A percentile compares a stretch with the other conserved stretches of the same genome.
Conservation (phyloP, 2,797 vertebrate genomes). For the Pseudopleuronectes americanus region DNA sequence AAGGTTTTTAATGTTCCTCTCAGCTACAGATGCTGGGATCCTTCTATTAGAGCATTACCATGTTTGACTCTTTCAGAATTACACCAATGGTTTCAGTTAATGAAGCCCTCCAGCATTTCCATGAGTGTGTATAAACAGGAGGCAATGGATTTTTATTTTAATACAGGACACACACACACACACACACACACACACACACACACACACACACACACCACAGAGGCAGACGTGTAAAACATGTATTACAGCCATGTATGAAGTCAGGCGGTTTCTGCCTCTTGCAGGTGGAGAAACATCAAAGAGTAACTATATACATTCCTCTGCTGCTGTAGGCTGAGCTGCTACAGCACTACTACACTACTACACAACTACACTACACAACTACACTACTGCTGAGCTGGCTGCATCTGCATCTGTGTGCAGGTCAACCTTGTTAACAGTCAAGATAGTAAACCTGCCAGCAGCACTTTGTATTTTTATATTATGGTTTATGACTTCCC, state of each 20-base stretch:
- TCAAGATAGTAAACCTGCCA: background rate
- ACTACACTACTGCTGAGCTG: conserved; percentile 4
- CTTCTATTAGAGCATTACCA: conserved; percentile 13
- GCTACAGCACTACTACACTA: no score
- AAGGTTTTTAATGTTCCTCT: conserved; percentile 29
- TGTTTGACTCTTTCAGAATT: conserved; percentile 21
- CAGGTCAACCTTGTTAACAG: background rate
- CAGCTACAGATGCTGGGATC: conserved; percentile 10
- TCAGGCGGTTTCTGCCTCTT: conserved; percentile 4
- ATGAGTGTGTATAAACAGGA: conserved; percentile 18
- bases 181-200: background rate
- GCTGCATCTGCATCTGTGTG: conserved; percentile 15
- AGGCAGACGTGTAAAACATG: conserved; percentile 35
- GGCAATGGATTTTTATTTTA: background rate
- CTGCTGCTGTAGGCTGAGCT: conserved; percentile 29
- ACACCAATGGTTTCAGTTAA: conserved; percentile 14
- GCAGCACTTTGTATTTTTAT: background rate
- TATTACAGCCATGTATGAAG: conserved; percentile 11
- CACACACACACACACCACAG: background rate
- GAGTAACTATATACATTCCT: background rate
- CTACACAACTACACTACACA: no score
- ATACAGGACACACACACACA: background rate
- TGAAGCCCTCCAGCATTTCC: conserved; percentile 23
- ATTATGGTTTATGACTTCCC: background rate
- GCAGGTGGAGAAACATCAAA: conserved; percentile 54